Conservation (phyloP, 2,113 vertebrate genomes). For the Elachura formosa region DNA sequence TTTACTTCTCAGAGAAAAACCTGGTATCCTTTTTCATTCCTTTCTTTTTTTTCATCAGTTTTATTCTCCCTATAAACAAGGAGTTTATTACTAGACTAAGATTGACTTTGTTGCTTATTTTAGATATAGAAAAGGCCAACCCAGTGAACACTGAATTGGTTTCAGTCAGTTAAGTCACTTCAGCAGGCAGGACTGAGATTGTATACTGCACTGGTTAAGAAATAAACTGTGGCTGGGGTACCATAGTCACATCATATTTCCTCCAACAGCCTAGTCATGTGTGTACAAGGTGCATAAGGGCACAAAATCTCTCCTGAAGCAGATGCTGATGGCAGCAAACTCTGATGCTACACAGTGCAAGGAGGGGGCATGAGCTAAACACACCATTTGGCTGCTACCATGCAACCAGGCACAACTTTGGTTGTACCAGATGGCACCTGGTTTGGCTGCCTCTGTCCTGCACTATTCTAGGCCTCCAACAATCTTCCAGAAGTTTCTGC, state of each 20-base stretch:
- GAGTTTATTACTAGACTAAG: not conserved
- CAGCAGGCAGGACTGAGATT: not conserved
- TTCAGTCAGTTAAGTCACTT: not conserved
- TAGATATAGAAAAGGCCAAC: not conserved
- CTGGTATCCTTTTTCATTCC: not conserved
- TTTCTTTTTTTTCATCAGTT: not conserved
- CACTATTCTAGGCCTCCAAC: not conserved
- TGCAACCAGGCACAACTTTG: not conserved
- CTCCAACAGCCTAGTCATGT: not conserved
- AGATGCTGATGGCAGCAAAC: not conserved
- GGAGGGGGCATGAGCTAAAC: not conserved
- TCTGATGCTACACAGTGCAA: accelerated
- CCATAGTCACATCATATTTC: not conserved
- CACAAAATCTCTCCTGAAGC: not conserved
- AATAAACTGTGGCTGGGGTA: not conserved
- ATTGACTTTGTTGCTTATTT: not conserved
- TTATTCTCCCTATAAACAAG: not conserved
- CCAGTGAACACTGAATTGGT: not conserved
- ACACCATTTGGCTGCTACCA: accelerated
- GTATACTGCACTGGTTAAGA: not conserved
- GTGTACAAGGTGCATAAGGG: not conserved
- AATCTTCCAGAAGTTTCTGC: not conserved
- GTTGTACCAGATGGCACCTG: not conserved
- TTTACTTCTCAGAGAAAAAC: not conserved
- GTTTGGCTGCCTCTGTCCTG: not conserved